Conservation (phyloP, 2,888 invertebrate genomes). For the Zygaena filipendulae region DNA sequence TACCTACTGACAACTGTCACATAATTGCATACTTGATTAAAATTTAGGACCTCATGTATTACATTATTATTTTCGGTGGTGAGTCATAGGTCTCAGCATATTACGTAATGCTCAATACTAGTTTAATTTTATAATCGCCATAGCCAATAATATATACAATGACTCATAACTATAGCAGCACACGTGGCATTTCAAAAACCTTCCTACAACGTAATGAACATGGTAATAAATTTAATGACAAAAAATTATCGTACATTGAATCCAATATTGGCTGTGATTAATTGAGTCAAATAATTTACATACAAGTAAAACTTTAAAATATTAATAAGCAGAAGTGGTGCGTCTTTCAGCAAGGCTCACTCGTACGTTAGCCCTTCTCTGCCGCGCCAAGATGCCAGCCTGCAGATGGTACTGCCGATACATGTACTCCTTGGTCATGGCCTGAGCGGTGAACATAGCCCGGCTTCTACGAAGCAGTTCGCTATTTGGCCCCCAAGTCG, state of each 20-base stretch:
- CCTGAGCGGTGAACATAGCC: constrained; percentile 56
- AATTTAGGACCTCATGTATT: neutral
- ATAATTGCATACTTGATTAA: no score
- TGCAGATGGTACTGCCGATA: constrained; percentile 57
- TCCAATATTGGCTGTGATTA: no score
- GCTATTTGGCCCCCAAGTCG: constrained; percentile 43
- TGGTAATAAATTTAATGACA: no score
- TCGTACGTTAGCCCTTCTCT: constrained; percentile 32
- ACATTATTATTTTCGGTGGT: constrained; percentile 36
- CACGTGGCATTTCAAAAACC: constrained; percentile 19
- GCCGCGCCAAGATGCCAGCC: constrained; percentile 41
- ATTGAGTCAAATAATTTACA: no score
- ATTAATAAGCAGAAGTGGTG: no score
- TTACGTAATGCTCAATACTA: constrained; percentile 54
- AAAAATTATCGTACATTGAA: no score
- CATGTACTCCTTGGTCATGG: constrained; percentile 63
- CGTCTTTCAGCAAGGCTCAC: no score
- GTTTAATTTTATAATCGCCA: constrained; percentile 45
- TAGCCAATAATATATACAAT: constrained; percentile 33
- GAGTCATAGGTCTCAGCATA: constrained; percentile 40
- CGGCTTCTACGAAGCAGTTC: constrained; percentile 44
- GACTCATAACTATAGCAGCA: constrained; percentile 33
- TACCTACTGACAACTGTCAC: no score
- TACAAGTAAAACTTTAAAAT: no score
- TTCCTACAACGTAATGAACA: neutral